phyloP scores from a whole-genome alignment of 2,888 invertebrate genomes.

The Dolomedes plantarius region DNA sequence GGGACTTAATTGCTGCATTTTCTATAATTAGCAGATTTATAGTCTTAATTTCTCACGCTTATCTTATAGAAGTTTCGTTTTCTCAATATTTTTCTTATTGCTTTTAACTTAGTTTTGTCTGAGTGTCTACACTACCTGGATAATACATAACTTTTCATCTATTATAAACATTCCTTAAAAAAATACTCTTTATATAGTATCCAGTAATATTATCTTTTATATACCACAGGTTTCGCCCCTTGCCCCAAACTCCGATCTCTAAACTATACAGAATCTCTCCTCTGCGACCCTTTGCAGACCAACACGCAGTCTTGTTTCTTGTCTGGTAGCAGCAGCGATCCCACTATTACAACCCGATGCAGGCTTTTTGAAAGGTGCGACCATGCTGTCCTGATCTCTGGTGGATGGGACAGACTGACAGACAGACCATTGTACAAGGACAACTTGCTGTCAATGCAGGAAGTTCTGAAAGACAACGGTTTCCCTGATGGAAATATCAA shows the following conservation, averaged over 20 bases:
- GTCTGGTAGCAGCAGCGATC: constrained; percentile 77
- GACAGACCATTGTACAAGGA: constrained; percentile 76
- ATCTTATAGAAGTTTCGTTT: too few species aligned
- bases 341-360: constrained; percentile 77
- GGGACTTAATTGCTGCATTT: too few species aligned
- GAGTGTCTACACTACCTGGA: too few species aligned
- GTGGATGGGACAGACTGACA: constrained; percentile 79
- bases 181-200: too few species aligned
- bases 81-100: too few species aligned
- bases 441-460: constrained; percentile 77
- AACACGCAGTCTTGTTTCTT: constrained; percentile 78
- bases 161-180: too few species aligned
- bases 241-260: constrained; percentile 76
- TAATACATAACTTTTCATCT: too few species aligned
- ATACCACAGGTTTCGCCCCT: constrained; percentile 76
- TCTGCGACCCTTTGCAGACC: constrained; percentile 78
- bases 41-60: too few species aligned
- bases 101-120: too few species aligned
- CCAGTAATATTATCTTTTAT: too few species aligned
- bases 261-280: constrained; percentile 76
- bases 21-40: too few species aligned
- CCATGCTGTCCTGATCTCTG: constrained; percentile 79
- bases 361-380: constrained; percentile 79
- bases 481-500: constrained; percentile 79
- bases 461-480: constrained; percentile 78